Percentiles rank a stretch among this genome's conserved stretches.
These are phyloP conservation scores for Protodeltote pygarga DNA, from an alignment of 2,888 invertebrate genomes.

Conservation along the genomic window DNA sequence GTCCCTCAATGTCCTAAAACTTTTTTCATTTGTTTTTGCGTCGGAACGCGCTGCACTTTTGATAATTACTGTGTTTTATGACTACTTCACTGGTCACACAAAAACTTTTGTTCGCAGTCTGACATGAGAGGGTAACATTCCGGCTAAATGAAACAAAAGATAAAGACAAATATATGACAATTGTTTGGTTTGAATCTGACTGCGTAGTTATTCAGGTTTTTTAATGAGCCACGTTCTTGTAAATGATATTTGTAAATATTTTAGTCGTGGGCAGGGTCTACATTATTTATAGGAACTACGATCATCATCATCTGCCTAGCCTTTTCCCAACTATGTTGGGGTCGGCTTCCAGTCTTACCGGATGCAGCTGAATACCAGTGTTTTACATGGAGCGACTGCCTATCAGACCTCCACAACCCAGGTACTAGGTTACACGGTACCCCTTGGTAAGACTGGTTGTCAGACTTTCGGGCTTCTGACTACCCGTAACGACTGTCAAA, in stretches of 20 bases:
- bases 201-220: conserved; percentile 2
- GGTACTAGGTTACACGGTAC: too few species aligned
- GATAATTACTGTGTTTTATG: conserved; percentile 50
- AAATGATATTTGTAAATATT: not conserved
- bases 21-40: conserved; percentile 46
- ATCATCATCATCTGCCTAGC: too few species aligned
- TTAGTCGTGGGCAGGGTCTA: too few species aligned
- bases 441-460: too few species aligned
- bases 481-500: too few species aligned
- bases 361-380: too few species aligned
- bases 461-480: too few species aligned
- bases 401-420: too few species aligned
- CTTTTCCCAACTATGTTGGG: too few species aligned
- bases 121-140: conserved; percentile 31
- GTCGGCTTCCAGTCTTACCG: too few species aligned
- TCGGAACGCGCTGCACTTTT: conserved; percentile 36
- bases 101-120: conserved; percentile 25
- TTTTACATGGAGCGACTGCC: too few species aligned
- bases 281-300: too few species aligned
- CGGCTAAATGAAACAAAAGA: conserved; percentile 26
- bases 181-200: conserved; percentile 18
- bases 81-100: conserved; percentile 36
- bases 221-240: not conserved
- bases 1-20: conserved; percentile 37
- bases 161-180: conserved; percentile 22